Base-by-base conservation (phyloP, 2,113 vertebrate genomes). In the Elephantulus edwardii region DNA sequence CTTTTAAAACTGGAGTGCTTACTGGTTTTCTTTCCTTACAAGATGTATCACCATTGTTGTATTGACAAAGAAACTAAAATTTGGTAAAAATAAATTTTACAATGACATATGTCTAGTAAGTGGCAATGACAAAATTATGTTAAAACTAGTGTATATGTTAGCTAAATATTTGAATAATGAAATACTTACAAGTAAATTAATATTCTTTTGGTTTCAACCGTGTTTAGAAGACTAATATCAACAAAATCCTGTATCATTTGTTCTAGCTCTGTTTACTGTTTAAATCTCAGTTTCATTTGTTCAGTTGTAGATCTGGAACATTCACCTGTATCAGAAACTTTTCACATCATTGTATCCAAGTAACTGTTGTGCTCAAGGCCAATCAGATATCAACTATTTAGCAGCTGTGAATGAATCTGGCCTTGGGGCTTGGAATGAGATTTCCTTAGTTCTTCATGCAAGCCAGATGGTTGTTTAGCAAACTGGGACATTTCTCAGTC, bases 251-350 rank as follows among this genome's bases (percentile, higher is more conserved):
- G 4, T 46, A 78, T 48, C 17, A 62, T 87, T 94, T 86, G 3
- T 38, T 83, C 44, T 72, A 8, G 1, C 35, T 71, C 62, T 83
- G 52, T 46, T 71, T 82, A 82, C 11, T n/a, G 9, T 64, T 91
- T 87, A 9, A 92, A 66, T 78, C 13, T 54, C 68, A n/a, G 3
- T 16, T 91, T 89, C 13, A 74, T 74, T 93, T 86, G 14, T 80
- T 74, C 28, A 66, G 1, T 42, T 71, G 10, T 66, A 79, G 89
- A 71, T 89, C 13, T 91, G 24, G 6, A 85, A 54, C 38, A 56
- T 71, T 83, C 38, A 76, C 16, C 9, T 80, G n/a, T 8, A 38
- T 91, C 12, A 50, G 62, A 90, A 48, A 17, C 78, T 66, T 78
- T 87, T 62, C 17, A 54, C 26, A 42, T 4, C 19, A 89, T 78